Base-by-base conservation (phyloP, 2,797 vertebrate genomes). In the Balearica regulorum region DNA sequence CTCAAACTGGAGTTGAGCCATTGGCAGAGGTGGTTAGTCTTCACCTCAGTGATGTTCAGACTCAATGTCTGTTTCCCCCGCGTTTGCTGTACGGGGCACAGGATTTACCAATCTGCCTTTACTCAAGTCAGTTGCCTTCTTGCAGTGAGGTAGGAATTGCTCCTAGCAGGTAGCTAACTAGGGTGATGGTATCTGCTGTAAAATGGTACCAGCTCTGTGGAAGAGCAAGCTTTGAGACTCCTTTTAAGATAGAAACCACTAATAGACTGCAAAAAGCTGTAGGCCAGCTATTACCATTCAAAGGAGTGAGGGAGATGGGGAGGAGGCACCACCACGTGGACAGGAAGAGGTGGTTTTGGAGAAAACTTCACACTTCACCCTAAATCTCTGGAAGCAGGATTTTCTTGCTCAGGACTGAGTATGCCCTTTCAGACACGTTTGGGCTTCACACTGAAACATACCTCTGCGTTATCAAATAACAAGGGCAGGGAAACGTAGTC, bases 361-460 rank as follows among this genome's bases (percentile, higher is more conserved):
- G 88, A 39, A 75, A 91, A 84, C 68, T 61, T 92, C 78, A 82
- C 19, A 1, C 90, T 96, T 95, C 71, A 65, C 91, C 80, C 2
- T 69, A 55, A 88, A 87, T 88, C 89, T 90, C 82, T 95, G 69
- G 46, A 91, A 91, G 95, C 93, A 93, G 89, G 76, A 88, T 92
- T 53, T 96, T 94, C 94, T 92, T 94, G 93, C 96, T 96, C 96
- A 96, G 96, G 96, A 91, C 84, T 37, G 37, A 93, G 3, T 87
- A 75, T 57, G 94, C 92, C 96, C 96, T 86, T 91, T 90, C 95
- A 96, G 69, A 85, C 61, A 24, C 2, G 0, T 16, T 80, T 83
- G 95, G 96, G 95, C 96, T 95, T 96, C 89, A 95, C 94, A 86
- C 65, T 85, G 61, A 92, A 94, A 96, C 95, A 94, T 97, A 97